Evolutionary conservation across 2,888 invertebrate species (phyloP).

Genomic region (Lasioglossum zephyrum): DNA sequence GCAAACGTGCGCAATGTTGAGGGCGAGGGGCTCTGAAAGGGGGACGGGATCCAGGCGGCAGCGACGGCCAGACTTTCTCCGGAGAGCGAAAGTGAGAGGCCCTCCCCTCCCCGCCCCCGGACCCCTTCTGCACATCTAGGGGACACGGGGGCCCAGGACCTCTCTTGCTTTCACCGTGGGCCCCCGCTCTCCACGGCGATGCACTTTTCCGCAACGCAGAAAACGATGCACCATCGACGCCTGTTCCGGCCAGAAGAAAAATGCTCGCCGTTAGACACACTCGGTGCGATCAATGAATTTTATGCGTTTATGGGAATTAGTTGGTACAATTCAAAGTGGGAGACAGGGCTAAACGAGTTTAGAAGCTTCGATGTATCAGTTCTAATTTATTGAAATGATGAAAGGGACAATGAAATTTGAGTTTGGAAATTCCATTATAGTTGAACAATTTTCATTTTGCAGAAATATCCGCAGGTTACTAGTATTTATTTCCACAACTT

Average conservation of each 20-base stretch:
- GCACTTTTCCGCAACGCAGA: constrained; percentile 72
- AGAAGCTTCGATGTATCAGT: too few relatives aligned
- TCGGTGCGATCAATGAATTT: too few relatives aligned
- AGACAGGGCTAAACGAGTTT: too few relatives aligned
- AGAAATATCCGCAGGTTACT: too few relatives aligned
- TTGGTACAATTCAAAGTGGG: too few relatives aligned
- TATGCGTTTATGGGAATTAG: too few relatives aligned
- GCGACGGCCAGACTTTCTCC: constrained; percentile 80
- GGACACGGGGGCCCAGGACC: constrained; percentile 29
- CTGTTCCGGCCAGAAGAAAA: constrained; percentile 53
- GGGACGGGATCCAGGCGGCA: not conserved
- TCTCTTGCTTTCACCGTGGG: constrained; percentile 77
- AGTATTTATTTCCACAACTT: too few relatives aligned
- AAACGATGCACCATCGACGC: constrained; percentile 46
- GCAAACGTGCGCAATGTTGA: not conserved
- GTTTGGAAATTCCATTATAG: too few relatives aligned
- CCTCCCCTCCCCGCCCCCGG: constrained; percentile 54
- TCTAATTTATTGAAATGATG: too few relatives aligned
- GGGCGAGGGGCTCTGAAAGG: not conserved
- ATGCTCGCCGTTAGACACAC: not conserved
- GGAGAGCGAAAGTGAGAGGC: constrained; percentile 83
- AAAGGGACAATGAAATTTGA: too few relatives aligned
- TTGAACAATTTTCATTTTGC: too few relatives aligned
- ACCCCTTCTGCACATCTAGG: constrained; percentile 55
- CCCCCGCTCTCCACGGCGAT: constrained; percentile 61